A percentile compares a stretch with the other conserved stretches of the same genome.
These are phyloP conservation scores for Amia ocellicauda DNA, from an alignment of 2,113 vertebrate species.

Conservation along the genomic window DNA sequence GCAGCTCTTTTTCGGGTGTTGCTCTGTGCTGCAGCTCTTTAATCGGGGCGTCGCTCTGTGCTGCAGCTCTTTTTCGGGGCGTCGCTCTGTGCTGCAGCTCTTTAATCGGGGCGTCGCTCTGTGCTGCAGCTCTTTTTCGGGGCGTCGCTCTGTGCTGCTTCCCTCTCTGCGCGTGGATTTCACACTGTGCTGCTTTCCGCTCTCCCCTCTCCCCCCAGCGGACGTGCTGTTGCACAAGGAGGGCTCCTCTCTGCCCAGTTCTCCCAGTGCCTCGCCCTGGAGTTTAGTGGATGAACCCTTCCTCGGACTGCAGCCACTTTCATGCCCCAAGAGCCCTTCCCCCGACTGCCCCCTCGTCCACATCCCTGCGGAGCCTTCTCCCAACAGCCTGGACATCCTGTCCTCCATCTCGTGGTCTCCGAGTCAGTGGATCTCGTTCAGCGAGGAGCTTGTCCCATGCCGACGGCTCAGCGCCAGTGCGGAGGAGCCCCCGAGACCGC, in stretches of 20 bases:
- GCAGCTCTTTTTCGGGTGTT: too few relatives aligned
- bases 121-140: neutral
- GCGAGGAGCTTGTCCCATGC: slow-evolving; percentile 52
- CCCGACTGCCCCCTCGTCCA: slow-evolving; percentile 42
- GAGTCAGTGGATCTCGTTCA: slow-evolving; percentile 76
- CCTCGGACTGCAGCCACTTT: slow-evolving; percentile 56
- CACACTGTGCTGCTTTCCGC: slow-evolving; percentile 50
- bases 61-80: neutral
- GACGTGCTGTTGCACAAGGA: slow-evolving; percentile 52
- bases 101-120: neutral
- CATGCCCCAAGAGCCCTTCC: slow-evolving; percentile 59
- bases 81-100: too few relatives aligned
- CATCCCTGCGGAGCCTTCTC: slow-evolving; percentile 32
- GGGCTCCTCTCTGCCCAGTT: slow-evolving; percentile 47
- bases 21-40: too few relatives aligned
- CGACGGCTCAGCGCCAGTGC: slow-evolving; percentile 41
- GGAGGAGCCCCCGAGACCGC: slow-evolving; percentile 54
- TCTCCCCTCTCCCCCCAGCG: slow-evolving; percentile 60
- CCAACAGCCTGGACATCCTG: slow-evolving; percentile 50
- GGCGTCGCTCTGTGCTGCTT: neutral
- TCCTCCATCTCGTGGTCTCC: slow-evolving; percentile 58
- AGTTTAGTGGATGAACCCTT: slow-evolving; percentile 59
- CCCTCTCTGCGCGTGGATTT: slow-evolving; percentile 29
- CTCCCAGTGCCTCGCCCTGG: slow-evolving; percentile 58
- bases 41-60: too few relatives aligned